Evolutionary conservation across 2,888 invertebrate genomes (phyloP).

Genomic region (Melanostoma mellinum): DNA sequence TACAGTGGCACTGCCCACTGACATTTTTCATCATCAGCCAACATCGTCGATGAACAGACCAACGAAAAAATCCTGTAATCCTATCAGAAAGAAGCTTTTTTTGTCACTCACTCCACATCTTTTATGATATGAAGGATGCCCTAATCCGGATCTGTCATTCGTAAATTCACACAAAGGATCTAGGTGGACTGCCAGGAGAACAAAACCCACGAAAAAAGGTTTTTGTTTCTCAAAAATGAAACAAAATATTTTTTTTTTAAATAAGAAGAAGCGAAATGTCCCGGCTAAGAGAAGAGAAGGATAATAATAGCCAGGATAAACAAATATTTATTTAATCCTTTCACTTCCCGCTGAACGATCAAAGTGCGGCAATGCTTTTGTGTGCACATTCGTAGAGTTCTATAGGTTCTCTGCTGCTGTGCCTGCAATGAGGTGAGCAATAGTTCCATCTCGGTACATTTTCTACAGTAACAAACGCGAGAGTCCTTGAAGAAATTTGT

Average conservation of each 20-base stretch:
- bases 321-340: constrained; percentile 73
- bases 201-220: constrained; percentile 26
- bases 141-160: constrained; percentile 72
- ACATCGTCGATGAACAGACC: constrained; percentile 61
- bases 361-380: constrained; percentile 62
- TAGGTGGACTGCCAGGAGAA: constrained; percentile 33
- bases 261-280: constrained; percentile 4
- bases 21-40: constrained; percentile 68
- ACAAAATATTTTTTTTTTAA: constrained; percentile 16
- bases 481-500: constrained; percentile 58
- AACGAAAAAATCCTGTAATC: constrained; percentile 69
- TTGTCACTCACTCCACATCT: constrained; percentile 42
- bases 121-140: constrained; percentile 68
- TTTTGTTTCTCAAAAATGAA: neutral
- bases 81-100: constrained; percentile 59
- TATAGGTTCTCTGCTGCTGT: constrained; percentile 15
- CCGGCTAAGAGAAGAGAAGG: neutral
- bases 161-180: constrained; percentile 72
- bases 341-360: constrained; percentile 70
- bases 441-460: constrained; percentile 47
- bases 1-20: constrained; percentile 50
- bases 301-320: constrained; percentile 69
- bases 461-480: constrained; percentile 13
- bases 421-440: constrained; percentile 70
- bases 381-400: constrained; percentile 34